Base-by-base conservation (phyloP, 2,888 invertebrate species). In the Eupsilia transversa region DNA sequence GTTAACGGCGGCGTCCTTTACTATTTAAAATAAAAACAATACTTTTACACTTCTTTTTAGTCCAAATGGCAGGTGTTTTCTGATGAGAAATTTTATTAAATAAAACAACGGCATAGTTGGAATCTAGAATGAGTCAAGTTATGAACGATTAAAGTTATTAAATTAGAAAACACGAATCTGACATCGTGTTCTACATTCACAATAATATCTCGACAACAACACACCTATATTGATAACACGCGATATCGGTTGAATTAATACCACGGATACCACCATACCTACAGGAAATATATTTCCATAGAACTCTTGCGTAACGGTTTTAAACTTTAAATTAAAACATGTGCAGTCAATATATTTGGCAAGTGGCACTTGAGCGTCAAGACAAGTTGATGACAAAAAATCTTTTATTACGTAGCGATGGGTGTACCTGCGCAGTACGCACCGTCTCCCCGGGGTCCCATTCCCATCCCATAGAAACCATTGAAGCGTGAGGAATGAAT, bases 401-500 rank as follows among this genome's bases (percentile, higher is more conserved):
- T 72, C 76, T 89, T 89, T 90, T 89, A 90, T 88, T 83, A 88
- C 84, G 85, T 88, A 90, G 70, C 87, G 88, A 87, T 89, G 91
- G 52, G 90, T 91, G 89, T 95, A 95, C 95, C 95, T 94, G 94
- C 92, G 87, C 89, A 83, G 86, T 94, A 93, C 91, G 85, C 89
- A 81, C 85, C 91, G 90, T 91, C 92, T 92, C 92, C 91, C 92
- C 77, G 77, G 91, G 91, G 90, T 88, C 90, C 90, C 89, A 91
- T 92, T 92, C 89, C 91, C 89, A 87, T 87, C 89, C 89, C 87
- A 91, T 90, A 91, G 89, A 93, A 93, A 92, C 91, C 91, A 93
- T 94, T 94, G 88, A 94, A 92, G 90, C 92, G 91, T 93, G 89
- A 91, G 85, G 91, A 94, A 94, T 94, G 93, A 94, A 94, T 94